Conservation (phyloP, 2,113 vertebrate species). For the Gulo gulo region DNA sequence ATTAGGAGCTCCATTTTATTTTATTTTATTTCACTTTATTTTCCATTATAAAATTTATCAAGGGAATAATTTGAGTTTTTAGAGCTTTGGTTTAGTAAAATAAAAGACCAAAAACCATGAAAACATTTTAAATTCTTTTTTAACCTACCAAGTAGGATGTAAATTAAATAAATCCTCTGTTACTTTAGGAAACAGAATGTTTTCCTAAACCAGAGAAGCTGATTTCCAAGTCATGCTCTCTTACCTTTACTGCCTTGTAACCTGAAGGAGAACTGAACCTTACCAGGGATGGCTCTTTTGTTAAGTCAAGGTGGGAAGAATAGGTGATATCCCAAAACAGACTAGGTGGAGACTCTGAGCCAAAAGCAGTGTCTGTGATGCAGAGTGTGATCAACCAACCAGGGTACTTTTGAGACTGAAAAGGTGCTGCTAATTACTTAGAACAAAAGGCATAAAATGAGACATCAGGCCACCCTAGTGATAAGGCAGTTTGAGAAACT, state of each 20-base stretch:
- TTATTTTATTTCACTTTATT: background rate
- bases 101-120: conserved; percentile 10
- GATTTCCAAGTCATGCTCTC: background rate
- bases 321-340: background rate
- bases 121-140: conserved; percentile 31
- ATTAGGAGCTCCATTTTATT: conserved; percentile 30
- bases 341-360: background rate
- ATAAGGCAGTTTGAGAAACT: conserved; percentile 25
- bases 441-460: conserved; percentile 6
- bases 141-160: background rate
- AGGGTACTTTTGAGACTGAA: background rate
- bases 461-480: background rate
- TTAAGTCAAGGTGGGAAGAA: background rate
- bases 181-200: background rate
- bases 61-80: conserved; percentile 31
- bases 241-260: background rate
- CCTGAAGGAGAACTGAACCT: background rate
- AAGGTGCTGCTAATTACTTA: background rate
- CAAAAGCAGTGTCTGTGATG: background rate
- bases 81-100: conserved; percentile 34
- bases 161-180: conserved; percentile 26
- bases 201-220: conserved; percentile 8
- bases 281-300: background rate
- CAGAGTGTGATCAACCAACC: background rate
- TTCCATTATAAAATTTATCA: conserved; percentile 61